phyloP scores from a whole-genome alignment of 2,113 vertebrate species.

The Hucho hucho region DNA sequence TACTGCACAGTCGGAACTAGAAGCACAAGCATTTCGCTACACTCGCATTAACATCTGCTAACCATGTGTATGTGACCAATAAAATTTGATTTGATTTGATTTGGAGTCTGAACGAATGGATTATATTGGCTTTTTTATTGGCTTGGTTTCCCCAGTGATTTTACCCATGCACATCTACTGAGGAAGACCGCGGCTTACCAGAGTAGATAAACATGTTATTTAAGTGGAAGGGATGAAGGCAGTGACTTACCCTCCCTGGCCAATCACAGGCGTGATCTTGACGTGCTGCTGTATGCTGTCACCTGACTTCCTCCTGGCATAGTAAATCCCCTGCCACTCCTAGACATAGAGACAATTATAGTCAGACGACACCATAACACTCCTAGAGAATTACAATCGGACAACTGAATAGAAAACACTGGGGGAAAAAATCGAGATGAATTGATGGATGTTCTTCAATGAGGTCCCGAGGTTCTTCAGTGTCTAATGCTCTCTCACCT shows the following conservation, averaged over 20 bases:
- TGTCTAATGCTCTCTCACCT: slow-evolving; percentile 68
- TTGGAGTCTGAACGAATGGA: too few species aligned
- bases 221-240: background rate
- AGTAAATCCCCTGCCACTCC: slow-evolving; percentile 97
- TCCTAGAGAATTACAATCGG: too few species aligned
- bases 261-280: slow-evolving; percentile 89
- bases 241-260: slow-evolving; percentile 90
- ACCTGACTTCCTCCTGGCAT: slow-evolving; percentile 87
- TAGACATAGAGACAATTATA: slow-evolving; percentile 48
- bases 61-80: too few species aligned
- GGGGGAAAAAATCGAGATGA: background rate
- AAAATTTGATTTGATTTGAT: too few species aligned
- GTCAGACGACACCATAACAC: background rate
- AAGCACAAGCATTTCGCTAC: too few species aligned
- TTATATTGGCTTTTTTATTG: too few species aligned
- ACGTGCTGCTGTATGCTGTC: slow-evolving; percentile 92
- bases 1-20: too few species aligned
- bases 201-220: background rate
- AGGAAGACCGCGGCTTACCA: background rate
- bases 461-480: background rate
- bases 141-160: too few species aligned
- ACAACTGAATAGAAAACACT: background rate
- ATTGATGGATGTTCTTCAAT: background rate
- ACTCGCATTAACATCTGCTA: too few species aligned
- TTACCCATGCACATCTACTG: background rate